Evolutionary conservation across 1,140 invertebrate species (phyloP), one percentile per base, ranked within the genome.

Genomic region (Apis laboriosa): DNA sequence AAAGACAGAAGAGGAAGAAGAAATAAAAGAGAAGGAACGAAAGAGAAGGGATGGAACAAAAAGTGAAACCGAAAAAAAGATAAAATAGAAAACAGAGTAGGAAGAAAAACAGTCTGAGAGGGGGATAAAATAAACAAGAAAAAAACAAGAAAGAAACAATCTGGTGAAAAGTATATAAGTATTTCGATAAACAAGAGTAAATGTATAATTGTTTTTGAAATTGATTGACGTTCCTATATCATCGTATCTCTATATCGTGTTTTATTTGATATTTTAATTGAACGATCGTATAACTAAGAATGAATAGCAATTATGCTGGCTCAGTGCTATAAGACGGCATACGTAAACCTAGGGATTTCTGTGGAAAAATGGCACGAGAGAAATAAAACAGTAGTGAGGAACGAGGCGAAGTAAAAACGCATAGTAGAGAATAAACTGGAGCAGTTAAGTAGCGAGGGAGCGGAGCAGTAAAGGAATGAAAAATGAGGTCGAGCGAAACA

Each of bases 401-500:
- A 55, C 28, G 64, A 19, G 34, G 51, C 49, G 53, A 61, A 49
- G 61, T 80, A 74, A 74, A 80, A 80, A 80, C 28, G 71, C 53
- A n/a, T 64, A 66, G 78, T 21, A 34, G 71, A 74, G 78, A 80
- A 80, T 80, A 80, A 80, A 80, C 78, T 74, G 76, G 76, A 43
- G 58, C 74, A 68, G 75, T 83, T 76, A 70, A 83, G 76, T 78
- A 71, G 80, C 51, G 53, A 49, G 55, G 74, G 24, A 74, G 61
- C 51, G 71, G 55, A 51, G 63, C 75, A 67, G 71, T 74, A 80
- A 80, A 74, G 70, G 70, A 80, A 80, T 80, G 78, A 80, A 74
- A 80, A 75, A 80, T 80, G 78, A 75, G 78, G 78, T 67, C 64
- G 51, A 49, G 34, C 78, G 78, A 73, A 75, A 80, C 78, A 80